Base-by-base conservation (phyloP, 2,113 vertebrate species). In the Piliocolobus tephrosceles region DNA sequence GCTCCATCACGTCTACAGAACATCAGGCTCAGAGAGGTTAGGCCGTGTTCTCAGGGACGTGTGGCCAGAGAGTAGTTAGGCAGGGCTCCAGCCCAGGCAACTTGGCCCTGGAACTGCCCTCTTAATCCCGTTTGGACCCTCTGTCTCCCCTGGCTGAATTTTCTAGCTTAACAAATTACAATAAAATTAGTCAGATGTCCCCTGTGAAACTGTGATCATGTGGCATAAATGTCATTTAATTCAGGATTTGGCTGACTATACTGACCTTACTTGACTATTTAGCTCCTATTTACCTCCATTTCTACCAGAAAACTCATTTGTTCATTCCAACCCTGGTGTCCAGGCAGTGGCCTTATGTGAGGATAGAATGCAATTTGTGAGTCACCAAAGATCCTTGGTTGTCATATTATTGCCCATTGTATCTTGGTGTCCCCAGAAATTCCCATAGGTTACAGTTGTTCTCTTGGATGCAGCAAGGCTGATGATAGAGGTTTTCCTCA, bases 141-240 rank as follows among this genome's bases (percentile, higher is more conserved):
- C 66, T 47, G 35, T 13, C 57, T 40, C 55, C 40, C 32, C 14
- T 16, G 82, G 32, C 16, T 76, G 25, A 45, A 45, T 85, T 66
- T 88, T 82, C 88, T 43, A 88, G 52, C 0, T 95, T 92, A 94
- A 83, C 68, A 82, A 68, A 84, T 87, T 38, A 72, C 64, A 11
- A 2, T 52, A 13, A 73, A 76, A 87, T 81, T 30, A 40, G 45
- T 64, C 45, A 25, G 12, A 3, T 30, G 16, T 84, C 22, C 90
- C 30, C 18, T 13, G 61, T 83, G 64, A 78, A 72, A 50, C 13
- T 20, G 73, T 72, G 86, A n/a, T 32, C 30, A n/a, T 10, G 47
- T 16, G 38, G n/a, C 40, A 43, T 35, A 81, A 40, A 45, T 4
- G 9, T 50, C 4, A 68, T 81, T 75, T 47, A 78, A 92, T 94